Evolutionary conservation across 92 coral and sea anemone species (phyloP).

Genomic region (Chrysogorgia sp.): DNA sequence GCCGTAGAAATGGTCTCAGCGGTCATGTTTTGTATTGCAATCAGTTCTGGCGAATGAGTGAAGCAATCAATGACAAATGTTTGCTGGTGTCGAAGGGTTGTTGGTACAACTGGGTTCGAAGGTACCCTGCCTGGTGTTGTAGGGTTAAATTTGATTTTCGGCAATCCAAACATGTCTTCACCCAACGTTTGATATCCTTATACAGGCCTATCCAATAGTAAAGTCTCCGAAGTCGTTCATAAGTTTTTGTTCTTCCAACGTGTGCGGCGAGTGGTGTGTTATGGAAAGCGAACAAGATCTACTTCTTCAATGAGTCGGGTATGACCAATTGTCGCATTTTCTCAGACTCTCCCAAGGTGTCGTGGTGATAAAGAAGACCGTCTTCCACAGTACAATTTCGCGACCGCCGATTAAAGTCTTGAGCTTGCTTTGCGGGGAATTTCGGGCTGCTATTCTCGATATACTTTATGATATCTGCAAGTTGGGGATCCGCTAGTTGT

Average conservation of each 20-base stretch:
- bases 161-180: constrained; percentile 26
- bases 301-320: not conserved
- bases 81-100: constrained; percentile 18
- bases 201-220: constrained; percentile 15
- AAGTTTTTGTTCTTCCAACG: constrained; percentile 22
- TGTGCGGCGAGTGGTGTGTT: constrained; percentile 24
- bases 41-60: no score
- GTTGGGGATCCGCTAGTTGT: not conserved
- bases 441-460: not conserved
- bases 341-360: not conserved
- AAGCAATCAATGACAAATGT: no score
- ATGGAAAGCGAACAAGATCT: constrained; percentile 21
- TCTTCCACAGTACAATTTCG: constrained; percentile 9
- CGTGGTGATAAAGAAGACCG: constrained; percentile 4
- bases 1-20: no score
- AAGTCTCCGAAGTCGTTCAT: constrained; percentile 1
- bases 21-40: no score
- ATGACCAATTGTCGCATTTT: not conserved
- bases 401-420: not conserved
- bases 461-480: no score
- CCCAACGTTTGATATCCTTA: constrained; percentile 1
- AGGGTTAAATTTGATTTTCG: constrained; percentile 16
- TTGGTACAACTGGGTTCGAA: constrained; percentile 8
- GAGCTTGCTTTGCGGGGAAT: not conserved
- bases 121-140: constrained; percentile 17